Conservation (phyloP, 2,888 invertebrate genomes). For the Synergus umbraculus region DNA sequence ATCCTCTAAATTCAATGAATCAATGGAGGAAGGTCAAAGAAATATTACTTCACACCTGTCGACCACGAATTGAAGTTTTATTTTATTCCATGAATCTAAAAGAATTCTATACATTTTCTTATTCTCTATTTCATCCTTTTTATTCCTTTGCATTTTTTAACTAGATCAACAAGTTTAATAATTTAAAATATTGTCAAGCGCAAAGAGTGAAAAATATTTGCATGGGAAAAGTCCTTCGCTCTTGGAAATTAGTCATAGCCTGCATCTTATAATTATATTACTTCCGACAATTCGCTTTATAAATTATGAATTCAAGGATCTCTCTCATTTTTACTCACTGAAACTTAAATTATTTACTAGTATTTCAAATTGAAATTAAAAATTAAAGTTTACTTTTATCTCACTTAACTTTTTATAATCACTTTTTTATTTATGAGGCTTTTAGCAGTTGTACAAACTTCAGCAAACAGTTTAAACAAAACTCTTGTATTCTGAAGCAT, state of each 20-base stretch:
- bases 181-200: neutral
- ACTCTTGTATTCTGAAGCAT: neutral
- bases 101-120: neutral
- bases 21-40: slow-evolving; percentile 29
- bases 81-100: slow-evolving; percentile 15
- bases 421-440: slow-evolving; percentile 25
- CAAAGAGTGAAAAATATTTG: neutral
- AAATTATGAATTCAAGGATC: slow-evolving; percentile 12
- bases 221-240: neutral
- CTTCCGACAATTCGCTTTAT: neutral
- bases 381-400: neutral
- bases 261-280: neutral
- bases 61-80: neutral
- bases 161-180: neutral
- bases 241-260: neutral
- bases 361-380: neutral
- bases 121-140: neutral
- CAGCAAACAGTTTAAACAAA: neutral
- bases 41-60: slow-evolving; percentile 22
- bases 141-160: neutral
- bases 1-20: slow-evolving; percentile 38
- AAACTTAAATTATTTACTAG: neutral
- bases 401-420: neutral
- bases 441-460: neutral
- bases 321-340: neutral